Conservation (phyloP, 2,113 vertebrate species). For the Anser cygnoides region DNA sequence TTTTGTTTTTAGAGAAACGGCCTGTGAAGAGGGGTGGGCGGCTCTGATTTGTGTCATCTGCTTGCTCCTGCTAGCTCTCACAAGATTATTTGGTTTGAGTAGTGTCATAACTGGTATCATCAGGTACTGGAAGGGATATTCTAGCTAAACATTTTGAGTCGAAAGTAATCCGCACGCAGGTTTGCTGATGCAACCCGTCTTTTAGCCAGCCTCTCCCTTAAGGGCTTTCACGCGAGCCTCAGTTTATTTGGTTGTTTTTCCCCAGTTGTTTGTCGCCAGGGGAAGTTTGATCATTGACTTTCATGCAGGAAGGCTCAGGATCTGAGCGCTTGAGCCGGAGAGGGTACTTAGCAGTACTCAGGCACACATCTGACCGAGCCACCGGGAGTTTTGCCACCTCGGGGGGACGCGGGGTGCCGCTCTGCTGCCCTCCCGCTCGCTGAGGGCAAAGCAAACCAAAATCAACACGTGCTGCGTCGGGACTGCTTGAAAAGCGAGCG, state of each 20-base stretch:
- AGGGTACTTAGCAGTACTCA: slow-evolving; percentile 62
- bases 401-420: slow-evolving; percentile 3
- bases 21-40: background rate
- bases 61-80: background rate
- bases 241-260: slow-evolving; percentile 5
- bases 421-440: background rate
- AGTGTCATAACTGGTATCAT: background rate
- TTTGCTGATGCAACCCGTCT: background rate
- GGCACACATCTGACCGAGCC: slow-evolving; percentile 47
- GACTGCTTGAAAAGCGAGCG: background rate
- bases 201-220: background rate
- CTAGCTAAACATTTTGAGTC: background rate
- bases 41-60: background rate
- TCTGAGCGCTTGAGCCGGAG: slow-evolving; percentile 28
- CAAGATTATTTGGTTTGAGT: background rate
- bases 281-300: slow-evolving; percentile 53
- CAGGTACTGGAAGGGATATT: background rate
- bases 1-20: background rate
- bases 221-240: background rate
- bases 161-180: background rate
- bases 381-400: slow-evolving; percentile 56
- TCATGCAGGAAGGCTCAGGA: slow-evolving; percentile 51
- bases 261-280: background rate
- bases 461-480: background rate
- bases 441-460: background rate